Base-by-base conservation (phyloP, 2,797 vertebrate species). In the Sylvilagus floridanus region DNA sequence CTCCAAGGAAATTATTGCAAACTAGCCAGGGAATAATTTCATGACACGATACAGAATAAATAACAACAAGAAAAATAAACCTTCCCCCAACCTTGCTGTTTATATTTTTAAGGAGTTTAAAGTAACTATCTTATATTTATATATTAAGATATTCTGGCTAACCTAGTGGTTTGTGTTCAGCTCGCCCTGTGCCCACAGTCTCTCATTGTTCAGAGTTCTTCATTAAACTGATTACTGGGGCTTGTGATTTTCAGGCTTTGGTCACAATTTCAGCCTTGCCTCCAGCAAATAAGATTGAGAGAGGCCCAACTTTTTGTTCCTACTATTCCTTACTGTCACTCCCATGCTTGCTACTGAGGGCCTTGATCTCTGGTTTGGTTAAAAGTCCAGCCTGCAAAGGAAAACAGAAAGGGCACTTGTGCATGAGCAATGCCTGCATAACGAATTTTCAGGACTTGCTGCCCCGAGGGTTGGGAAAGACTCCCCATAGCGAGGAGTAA, bases 1-100 rank as follows among this genome's bases (percentile, higher is more conserved):
- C 93, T 88, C 96, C 90, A 93, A 94, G 94, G 92, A 95, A 82
- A 95, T 94, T 90, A 82, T 75, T 91, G 19, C 22, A 90, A 90
- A 91, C 68, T 54, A 87, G 72, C 37, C 77, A 57, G 76, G 82
- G 71, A 95, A 89, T 82, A 77, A 92, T 94, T 95, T 94, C 69
- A 88, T 86, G 71, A 71, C 54, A 83, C 95, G 73, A 94, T 87
- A 82, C 1, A 89, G 76, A 91, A 82, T 87, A 96, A 95, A 94
- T 65, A 94, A 17, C 89, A 71, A 75, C 68, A 82, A 13, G 19
- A 12, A 0, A 7, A 21, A 62, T 76, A 93, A 47, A 66, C 62
- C n/a, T 86, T 91, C 57, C 52, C 71, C 30, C 32, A 85, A 81
- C n/a, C 37, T 77, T 89, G 71, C 21, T 88, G 65, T 92, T 93